Percentiles rank a stretch among this genome's conserved stretches.
Conservation (phyloP, 2,888 invertebrate genomes). For the Tromatobia lineatoria region DNA sequence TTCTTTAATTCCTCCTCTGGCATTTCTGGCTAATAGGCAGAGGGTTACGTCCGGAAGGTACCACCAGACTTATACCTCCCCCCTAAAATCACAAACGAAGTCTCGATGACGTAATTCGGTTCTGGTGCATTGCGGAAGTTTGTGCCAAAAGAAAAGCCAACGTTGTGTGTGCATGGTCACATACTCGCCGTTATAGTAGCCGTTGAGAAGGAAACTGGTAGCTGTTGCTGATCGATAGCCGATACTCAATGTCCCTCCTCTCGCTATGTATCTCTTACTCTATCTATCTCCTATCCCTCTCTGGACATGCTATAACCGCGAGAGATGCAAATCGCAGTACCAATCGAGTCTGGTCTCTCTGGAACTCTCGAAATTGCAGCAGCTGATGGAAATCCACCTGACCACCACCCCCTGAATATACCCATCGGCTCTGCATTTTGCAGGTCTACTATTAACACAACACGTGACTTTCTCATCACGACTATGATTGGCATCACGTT, state of each 20-base stretch:
- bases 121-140: constrained; percentile 58
- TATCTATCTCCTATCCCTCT: constrained; percentile 15
- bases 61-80: background rate
- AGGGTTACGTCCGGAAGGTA: background rate
- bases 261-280: background rate
- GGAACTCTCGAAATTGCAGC: constrained; percentile 35
- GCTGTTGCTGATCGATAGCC: constrained; percentile 49
- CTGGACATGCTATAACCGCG: constrained; percentile 14
- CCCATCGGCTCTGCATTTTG: background rate
- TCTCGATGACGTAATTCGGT: constrained; percentile 49
- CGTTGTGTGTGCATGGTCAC: constrained; percentile 14
- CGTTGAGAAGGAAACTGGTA: constrained; percentile 28
- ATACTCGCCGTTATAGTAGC: constrained; percentile 22
- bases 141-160: constrained; percentile 51
- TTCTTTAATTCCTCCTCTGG: background rate
- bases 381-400: constrained; percentile 20
- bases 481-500: too few species aligned
- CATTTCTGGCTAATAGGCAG: constrained; percentile 18
- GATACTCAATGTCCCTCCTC: constrained; percentile 36
- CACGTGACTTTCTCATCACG: too few species aligned
- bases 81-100: constrained; percentile 22
- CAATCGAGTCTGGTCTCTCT: constrained; percentile 20
- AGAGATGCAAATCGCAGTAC: constrained; percentile 26
- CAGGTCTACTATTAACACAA: too few species aligned
- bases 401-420: background rate